These are phyloP conservation scores for Amblyjoppa proteus DNA, from an alignment of 2,888 invertebrate species.

Conservation along the genomic window DNA sequence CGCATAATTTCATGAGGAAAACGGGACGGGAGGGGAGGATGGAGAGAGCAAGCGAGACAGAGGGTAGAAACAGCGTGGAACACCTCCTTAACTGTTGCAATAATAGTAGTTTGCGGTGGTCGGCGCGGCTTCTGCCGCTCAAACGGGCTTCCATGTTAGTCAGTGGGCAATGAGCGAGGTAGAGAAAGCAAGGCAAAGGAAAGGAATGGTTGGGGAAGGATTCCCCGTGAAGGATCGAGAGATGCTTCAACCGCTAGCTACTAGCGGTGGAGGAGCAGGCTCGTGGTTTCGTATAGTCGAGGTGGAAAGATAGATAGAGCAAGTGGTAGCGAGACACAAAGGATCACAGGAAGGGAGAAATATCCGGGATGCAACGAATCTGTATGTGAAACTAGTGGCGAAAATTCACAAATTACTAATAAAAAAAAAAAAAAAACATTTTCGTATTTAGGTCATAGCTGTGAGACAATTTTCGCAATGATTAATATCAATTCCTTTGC, in stretches of 20 bases:
- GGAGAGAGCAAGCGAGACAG: slow-evolving; percentile 24
- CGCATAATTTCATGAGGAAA: slow-evolving; percentile 72
- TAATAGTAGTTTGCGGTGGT: slow-evolving; percentile 71
- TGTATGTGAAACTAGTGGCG: neutral
- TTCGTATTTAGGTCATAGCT: neutral
- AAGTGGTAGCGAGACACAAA: slow-evolving; percentile 26
- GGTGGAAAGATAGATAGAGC: slow-evolving; percentile 26
- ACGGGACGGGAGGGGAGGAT: slow-evolving; percentile 61
- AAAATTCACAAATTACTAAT: neutral
- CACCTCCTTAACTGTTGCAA: slow-evolving; percentile 70
- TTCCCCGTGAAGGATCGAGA: slow-evolving; percentile 58
- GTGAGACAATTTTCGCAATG: neutral
- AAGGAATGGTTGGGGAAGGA: neutral
- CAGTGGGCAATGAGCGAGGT: slow-evolving; percentile 46
- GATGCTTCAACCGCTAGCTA: slow-evolving; percentile 38
- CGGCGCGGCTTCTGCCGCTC: slow-evolving; percentile 55
- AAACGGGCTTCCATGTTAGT: slow-evolving; percentile 52
- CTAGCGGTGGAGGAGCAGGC: slow-evolving; percentile 38
- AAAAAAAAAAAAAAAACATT: neutral
- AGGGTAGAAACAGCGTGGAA: slow-evolving; percentile 47
- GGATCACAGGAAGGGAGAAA: slow-evolving; percentile 17
- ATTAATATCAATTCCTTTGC: neutral
- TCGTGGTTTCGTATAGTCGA: slow-evolving; percentile 46
- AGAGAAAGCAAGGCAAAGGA: slow-evolving; percentile 35
- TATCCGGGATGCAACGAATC: neutral